phyloP scores from a whole-genome alignment of 2,797 vertebrate species.

The Pangasius larnaudii region DNA sequence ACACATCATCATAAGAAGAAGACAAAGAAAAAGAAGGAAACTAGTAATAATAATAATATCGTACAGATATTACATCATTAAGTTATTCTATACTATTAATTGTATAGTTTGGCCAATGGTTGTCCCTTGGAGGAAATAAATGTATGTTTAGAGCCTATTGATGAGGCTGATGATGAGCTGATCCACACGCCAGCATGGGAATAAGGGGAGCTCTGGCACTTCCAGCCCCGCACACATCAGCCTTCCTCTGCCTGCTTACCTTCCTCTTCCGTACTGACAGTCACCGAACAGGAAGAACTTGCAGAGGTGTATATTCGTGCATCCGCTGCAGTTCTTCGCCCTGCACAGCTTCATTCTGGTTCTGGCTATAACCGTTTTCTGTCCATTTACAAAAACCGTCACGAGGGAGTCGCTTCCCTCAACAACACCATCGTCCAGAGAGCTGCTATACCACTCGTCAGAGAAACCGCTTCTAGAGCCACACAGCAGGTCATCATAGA shows the following conservation, averaged over 20 bases:
- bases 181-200: too few relatives aligned
- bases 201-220: too few relatives aligned
- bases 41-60: too few relatives aligned
- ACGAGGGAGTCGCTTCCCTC: constrained; percentile 46
- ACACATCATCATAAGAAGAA: too few relatives aligned
- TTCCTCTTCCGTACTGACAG: constrained; percentile 59
- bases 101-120: too few relatives aligned
- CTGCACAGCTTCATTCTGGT: constrained; percentile 65
- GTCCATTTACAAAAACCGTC: not conserved
- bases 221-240: too few relatives aligned
- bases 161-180: too few relatives aligned
- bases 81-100: too few relatives aligned
- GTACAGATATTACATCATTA: too few relatives aligned
- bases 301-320: constrained; percentile 70
- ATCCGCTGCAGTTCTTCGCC: constrained; percentile 58
- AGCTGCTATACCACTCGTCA: not conserved
- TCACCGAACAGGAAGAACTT: constrained; percentile 65
- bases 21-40: too few relatives aligned
- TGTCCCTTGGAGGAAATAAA: too few relatives aligned
- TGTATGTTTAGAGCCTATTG: too few relatives aligned
- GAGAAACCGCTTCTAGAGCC: not conserved
- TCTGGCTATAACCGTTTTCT: constrained; percentile 64
- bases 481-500: constrained; percentile 8
- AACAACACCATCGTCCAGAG: not conserved
- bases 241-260: constrained; percentile 44